Evolutionary conservation across 1,140 invertebrate genomes (phyloP), one percentile per base, ranked within the genome.

Genomic region (Drosophila micromelanica): DNA sequence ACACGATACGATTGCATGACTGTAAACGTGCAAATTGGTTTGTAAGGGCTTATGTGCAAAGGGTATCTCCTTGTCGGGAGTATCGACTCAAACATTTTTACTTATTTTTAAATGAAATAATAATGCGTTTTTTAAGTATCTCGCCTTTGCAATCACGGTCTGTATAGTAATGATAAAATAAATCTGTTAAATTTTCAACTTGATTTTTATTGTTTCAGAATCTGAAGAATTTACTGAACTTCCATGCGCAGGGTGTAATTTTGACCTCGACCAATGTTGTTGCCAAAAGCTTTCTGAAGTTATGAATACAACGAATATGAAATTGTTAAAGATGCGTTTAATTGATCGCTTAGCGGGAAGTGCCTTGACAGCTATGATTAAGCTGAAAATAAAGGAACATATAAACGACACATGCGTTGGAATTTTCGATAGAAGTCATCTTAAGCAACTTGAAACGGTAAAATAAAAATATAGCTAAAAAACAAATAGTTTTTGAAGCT

Each of bases 341-440:
- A 92, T 98, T 11, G 96, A 98, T 91, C 93, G 95, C 73, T 90
- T 98, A 4, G 95, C 96, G 3, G 96, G 96, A 5, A 95, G 96
- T 90, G 95, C 96, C 5, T 93, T 98, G 7, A 97, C 96, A 8
- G 94, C 94, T 49, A 94, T 98, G 48, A 97, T 97, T 51, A 96
- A 97, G 84, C 92, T 95, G 70, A 94, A 95, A 78, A 98, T 98
- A 54, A 94, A 96, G 91, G 94, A 94, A 78, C 95, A 98, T 81
- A 96, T 98, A 7, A 94, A 95, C 80, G 95, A 95, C 73, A 94
- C 95, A 0, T 98, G 97, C 85, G 95, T 96, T 84, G 96, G 96
- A 54, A 96, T 95, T 70, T 98, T 97, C 93, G 96, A 98, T 93
- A 94, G 94, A 11, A 96, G 96, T 1, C 95, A 97, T 77, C 93